Evolutionary conservation across 2,888 invertebrate species (phyloP).

Genomic region (Noctua pronuba): DNA sequence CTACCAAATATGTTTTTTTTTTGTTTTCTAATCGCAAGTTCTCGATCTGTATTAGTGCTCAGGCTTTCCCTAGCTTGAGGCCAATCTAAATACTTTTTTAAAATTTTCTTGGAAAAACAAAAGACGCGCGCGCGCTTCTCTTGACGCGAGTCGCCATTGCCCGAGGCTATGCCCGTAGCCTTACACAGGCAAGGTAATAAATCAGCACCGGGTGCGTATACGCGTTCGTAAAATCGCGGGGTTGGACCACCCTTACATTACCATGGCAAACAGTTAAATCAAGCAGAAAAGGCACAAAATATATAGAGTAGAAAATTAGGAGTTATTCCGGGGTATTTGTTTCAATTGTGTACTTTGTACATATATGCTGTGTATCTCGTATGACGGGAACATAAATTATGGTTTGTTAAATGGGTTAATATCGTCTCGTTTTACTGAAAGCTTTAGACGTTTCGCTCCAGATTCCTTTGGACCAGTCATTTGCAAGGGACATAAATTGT

Average conservation of each 20-base stretch:
- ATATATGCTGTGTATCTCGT: constrained; percentile 21
- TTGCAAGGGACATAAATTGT: constrained; percentile 41
- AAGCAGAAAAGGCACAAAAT: constrained; percentile 45
- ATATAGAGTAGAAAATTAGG: constrained; percentile 55
- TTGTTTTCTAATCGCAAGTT: no score
- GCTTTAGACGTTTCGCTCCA: constrained; percentile 43
- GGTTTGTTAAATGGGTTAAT: constrained; percentile 48
- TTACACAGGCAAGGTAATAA: constrained; percentile 47
- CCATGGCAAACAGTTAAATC: constrained; percentile 63
- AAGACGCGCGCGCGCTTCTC: background rate
- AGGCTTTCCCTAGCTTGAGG: no score
- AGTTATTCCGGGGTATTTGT: constrained; percentile 51
- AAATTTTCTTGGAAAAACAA: no score
- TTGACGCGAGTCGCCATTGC: background rate
- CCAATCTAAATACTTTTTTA: no score
- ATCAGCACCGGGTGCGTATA: constrained; percentile 54
- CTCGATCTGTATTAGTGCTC: no score
- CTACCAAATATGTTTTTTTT: no score
- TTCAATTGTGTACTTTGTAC: constrained; percentile 50
- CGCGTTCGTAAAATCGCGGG: constrained; percentile 50
- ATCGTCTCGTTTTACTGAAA: constrained; percentile 13
- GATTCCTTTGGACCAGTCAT: constrained; percentile 31
- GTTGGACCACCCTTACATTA: constrained; percentile 51
- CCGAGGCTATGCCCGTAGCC: constrained; percentile 13
- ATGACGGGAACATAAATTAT: constrained; percentile 32